Evolutionary conservation across 2,113 vertebrate species (phyloP).

Genomic region (Rhinichthys klamathensis): DNA sequence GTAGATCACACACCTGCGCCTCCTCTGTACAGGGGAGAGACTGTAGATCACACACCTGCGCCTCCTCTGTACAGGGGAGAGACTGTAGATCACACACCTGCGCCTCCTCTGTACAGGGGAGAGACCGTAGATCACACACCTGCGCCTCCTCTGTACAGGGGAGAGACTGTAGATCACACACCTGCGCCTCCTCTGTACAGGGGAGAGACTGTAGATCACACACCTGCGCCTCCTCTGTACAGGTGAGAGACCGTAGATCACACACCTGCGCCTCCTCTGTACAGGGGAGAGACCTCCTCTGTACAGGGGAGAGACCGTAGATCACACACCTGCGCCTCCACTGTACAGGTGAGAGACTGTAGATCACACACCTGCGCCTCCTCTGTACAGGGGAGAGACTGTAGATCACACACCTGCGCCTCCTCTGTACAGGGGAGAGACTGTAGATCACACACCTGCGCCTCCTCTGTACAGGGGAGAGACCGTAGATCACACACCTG

Average conservation of each 20-base stretch:
- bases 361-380: no score
- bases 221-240: slow-evolving; percentile 8
- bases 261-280: no score
- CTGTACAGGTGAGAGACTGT: slow-evolving; percentile 50
- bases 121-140: not conserved
- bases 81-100: no score
- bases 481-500: no score
- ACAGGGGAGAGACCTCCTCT: no score
- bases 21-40: slow-evolving; percentile 48
- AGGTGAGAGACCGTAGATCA: slow-evolving; percentile 45
- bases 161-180: not conserved
- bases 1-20: no score
- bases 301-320: slow-evolving; percentile 51
- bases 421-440: slow-evolving; percentile 48
- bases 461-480: slow-evolving; percentile 48
- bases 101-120: slow-evolving; percentile 48
- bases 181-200: slow-evolving; percentile 28
- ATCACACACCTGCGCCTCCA: no score
- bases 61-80: slow-evolving; percentile 48
- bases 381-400: slow-evolving; percentile 48
- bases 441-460: no score
- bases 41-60: no score
- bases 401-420: no score
- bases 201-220: slow-evolving; percentile 34
- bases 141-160: slow-evolving; percentile 42